Evolutionary conservation across 1,140 invertebrate species (phyloP), one percentile per base, ranked within the genome.

Genomic region (Drosophila saltans): DNA sequence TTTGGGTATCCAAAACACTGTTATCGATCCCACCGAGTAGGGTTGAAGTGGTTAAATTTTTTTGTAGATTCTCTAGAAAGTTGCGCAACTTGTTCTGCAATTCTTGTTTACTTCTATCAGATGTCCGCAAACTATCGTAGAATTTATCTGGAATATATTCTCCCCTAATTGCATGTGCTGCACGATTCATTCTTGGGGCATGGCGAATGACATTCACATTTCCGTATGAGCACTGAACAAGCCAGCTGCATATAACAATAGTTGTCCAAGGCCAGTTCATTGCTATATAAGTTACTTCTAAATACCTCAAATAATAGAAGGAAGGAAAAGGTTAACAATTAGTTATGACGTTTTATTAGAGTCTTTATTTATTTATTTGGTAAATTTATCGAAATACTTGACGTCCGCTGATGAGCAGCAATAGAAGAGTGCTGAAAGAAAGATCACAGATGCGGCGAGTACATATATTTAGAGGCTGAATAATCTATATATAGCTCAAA

Each of bases 61-160:
- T 75, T 33, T 91, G 90, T 1, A 91, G 52, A 56, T 78, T 79
- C 77, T 91, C 90, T 5, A 85, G 10, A 59, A 91, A 91, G 55
- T 89, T 71, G 3, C 64, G 66, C 6, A 91, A 40, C 21, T 70
- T 68, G 48, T 58, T 33, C 41, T 91, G 86, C n/a, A 91, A 58
- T 5, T 48, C 59, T 39, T 64, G 59, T 57, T 91, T 91, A 5
- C 71, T 73, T 0, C 11, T 1, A 40, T 90, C 81, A 0, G 90
- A 75, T 6, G 41, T 64, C 30, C 60, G 28, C 1, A 78, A 69
- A 0, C 77, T 30, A 63, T 69, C 60, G 41, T 75, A 91, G 67
- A 89, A 91, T 26, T 80, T 26, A 4, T 68, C 33, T 0, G 86
- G 77, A 69, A 91, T 72, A 8, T 86, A 73, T 11, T 78, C 81